Evolutionary conservation across 2,888 invertebrate species (phyloP).

Genomic region (Plagodis dolabraria): DNA sequence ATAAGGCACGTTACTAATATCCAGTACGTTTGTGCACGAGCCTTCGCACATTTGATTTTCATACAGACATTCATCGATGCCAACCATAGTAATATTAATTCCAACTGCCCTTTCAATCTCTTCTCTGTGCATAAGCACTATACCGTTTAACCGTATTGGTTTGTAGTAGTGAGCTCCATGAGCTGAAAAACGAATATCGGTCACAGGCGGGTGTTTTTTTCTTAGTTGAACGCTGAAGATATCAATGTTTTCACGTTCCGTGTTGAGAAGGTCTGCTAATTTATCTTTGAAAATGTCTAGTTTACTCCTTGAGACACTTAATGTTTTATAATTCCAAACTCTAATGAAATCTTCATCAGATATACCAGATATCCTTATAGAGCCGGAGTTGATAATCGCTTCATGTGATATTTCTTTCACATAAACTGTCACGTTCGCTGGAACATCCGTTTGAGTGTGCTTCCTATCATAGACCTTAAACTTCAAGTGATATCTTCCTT

Average conservation of each 20-base stretch:
- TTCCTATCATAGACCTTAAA: conserved; percentile 97
- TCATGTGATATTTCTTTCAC: conserved; percentile 98
- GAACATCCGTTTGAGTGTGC: conserved; percentile 97
- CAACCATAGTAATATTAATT: conserved; percentile 98
- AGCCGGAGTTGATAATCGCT: conserved; percentile 97
- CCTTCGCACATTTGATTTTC: conserved; percentile 98
- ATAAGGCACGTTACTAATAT: conserved; percentile 94
- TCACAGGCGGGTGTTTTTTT: conserved; percentile 93
- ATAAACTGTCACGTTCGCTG: conserved; percentile 97
- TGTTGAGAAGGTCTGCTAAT: conserved; percentile 93
- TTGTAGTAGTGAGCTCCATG: conserved; percentile 98
- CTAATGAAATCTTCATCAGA: conserved; percentile 98
- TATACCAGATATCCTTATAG: conserved; percentile 95
- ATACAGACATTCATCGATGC: conserved; percentile 97
- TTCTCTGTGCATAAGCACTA: conserved; percentile 96
- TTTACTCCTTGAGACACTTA: conserved; percentile 93
- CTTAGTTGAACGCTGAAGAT: conserved; percentile 97
- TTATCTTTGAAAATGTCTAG: conserved; percentile 95
- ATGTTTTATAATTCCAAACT: conserved; percentile 96
- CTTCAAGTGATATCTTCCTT: conserved; percentile 92
- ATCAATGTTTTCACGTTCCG: conserved; percentile 95
- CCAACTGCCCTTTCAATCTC: conserved; percentile 98
- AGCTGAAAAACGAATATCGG: conserved; percentile 97
- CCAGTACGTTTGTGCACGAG: conserved; percentile 96
- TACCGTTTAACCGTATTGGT: conserved; percentile 96